Evolutionary conservation across 2,113 vertebrate species (phyloP).

Genomic region (Vulpes vulpes): DNA sequence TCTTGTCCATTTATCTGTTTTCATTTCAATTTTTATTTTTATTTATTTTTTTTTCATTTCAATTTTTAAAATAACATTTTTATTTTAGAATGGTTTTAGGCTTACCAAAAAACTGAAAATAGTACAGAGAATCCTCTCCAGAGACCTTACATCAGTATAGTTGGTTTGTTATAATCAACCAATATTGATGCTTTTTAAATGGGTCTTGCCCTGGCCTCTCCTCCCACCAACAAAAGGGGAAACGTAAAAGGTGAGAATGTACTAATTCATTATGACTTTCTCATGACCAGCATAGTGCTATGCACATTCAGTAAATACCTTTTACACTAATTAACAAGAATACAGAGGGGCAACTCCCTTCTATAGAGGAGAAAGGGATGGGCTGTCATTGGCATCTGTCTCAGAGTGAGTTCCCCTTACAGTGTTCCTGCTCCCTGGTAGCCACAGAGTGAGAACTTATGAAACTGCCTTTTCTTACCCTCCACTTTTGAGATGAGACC

Average conservation of each 20-base stretch:
- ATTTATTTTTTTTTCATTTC: background rate
- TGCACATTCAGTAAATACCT: background rate
- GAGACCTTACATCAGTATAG: background rate
- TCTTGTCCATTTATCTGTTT: background rate
- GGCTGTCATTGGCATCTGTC: background rate
- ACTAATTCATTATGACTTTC: background rate
- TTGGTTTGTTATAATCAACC: background rate
- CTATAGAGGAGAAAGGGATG: background rate
- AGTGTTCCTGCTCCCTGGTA: too few species aligned
- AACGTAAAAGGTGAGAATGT: background rate
- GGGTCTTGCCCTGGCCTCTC: background rate
- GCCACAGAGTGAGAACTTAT: background rate
- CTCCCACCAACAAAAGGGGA: background rate
- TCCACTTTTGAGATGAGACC: rapidly evolving
- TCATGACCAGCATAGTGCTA: background rate
- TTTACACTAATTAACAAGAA: background rate
- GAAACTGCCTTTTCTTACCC: background rate
- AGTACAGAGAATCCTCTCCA: background rate
- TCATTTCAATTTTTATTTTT: background rate
- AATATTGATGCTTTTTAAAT: background rate
- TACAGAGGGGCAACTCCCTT: rapidly evolving
- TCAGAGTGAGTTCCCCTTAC: background rate
- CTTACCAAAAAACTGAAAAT: background rate
- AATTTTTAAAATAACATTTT: background rate
- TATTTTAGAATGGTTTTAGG: background rate